Conservation (phyloP, 2,797 vertebrate genomes). For the Eulemur albifrons region DNA sequence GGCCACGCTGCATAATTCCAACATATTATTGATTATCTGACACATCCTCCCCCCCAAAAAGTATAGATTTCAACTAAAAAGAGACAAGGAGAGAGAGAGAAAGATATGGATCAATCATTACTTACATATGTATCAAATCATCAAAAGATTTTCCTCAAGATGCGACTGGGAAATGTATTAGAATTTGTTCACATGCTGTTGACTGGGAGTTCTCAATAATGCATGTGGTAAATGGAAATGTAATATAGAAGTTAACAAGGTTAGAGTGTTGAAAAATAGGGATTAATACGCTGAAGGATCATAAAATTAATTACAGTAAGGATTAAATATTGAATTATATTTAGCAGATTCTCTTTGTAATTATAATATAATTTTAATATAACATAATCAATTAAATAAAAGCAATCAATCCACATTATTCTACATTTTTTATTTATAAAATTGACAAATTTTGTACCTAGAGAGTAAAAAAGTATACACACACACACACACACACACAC, state of each 20-base stretch:
- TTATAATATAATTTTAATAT: neutral
- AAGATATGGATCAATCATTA: neutral
- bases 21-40: neutral
- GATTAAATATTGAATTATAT: neutral
- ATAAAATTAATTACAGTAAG: neutral
- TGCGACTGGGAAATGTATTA: neutral
- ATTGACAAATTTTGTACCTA: neutral
- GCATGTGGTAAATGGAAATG: neutral
- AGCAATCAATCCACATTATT: neutral
- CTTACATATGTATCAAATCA: neutral
- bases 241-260: neutral
- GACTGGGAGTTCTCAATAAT: neutral
- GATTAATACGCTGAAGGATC: neutral
- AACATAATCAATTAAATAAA: constrained; percentile 17
- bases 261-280: neutral
- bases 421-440: neutral
- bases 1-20: neutral
- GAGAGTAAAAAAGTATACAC: neutral
- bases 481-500: neutral
- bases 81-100: neutral
- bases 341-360: neutral
- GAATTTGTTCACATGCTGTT: neutral
- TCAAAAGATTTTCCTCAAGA: neutral
- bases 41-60: neutral
- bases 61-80: neutral